phyloP scores from a whole-genome alignment of 2,797 vertebrate genomes.

The Myotis myotis region DNA sequence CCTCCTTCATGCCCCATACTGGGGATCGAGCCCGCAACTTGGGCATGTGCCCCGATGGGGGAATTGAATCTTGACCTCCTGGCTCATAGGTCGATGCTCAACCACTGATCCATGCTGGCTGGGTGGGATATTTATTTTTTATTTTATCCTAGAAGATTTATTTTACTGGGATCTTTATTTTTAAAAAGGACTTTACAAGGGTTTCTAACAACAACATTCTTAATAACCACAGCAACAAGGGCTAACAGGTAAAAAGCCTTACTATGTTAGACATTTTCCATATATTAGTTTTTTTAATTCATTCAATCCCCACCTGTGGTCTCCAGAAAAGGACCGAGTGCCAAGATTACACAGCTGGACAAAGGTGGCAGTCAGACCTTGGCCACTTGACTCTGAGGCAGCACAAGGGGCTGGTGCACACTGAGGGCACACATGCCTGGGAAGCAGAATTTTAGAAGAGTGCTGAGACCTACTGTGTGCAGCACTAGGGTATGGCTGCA shows the following conservation, averaged over 20 bases:
- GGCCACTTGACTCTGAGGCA: neutral
- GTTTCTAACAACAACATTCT: neutral
- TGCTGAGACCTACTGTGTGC: neutral
- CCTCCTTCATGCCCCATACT: no score
- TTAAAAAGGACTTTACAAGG: neutral
- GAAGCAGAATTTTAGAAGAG: neutral
- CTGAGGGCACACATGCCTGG: accelerated
- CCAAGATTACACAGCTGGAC: neutral
- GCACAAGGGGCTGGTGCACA: neutral
- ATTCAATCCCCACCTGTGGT: neutral
- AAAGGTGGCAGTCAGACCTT: neutral
- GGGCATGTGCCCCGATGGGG: no score
- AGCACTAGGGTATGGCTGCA: neutral
- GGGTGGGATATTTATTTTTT: neutral
- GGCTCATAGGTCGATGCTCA: no score
- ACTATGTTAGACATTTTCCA: neutral
- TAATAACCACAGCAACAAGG: neutral
- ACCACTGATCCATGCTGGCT: no score
- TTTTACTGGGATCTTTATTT: neutral
- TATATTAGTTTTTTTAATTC: neutral
- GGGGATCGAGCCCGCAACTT: no score
- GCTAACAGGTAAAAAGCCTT: neutral
- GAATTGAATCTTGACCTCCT: no score
- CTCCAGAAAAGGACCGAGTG: neutral
- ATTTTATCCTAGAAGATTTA: neutral